phyloP scores from a whole-genome alignment of 2,113 vertebrate species.

The Oreochromis tanganicae region DNA sequence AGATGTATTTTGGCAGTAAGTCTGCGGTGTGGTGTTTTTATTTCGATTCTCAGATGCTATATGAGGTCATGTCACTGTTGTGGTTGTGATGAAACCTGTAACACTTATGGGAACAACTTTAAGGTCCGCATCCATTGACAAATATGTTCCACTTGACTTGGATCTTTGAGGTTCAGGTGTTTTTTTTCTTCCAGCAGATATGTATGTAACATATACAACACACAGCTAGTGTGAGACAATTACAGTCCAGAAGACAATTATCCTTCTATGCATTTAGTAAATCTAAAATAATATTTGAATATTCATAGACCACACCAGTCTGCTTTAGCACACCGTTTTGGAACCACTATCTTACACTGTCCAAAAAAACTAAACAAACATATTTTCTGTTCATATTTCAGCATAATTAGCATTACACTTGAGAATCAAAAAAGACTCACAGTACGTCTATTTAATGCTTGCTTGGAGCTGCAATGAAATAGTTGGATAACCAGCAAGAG shows the following conservation, averaged over 20 bases:
- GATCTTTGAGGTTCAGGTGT: not conserved
- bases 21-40: not conserved
- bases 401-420: not conserved
- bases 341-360: not conserved
- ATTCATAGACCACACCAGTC: not conserved
- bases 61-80: not conserved
- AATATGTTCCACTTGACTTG: not conserved
- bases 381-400: not conserved
- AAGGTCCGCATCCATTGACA: fast-evolving
- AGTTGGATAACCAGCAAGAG: not conserved
- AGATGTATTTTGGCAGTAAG: not conserved
- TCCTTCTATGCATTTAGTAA: not conserved
- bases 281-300: not conserved
- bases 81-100: not conserved
- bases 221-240: not conserved
- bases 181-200: not conserved
- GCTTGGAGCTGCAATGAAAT: not conserved
- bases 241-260: not conserved
- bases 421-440: not conserved
- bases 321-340: not conserved
- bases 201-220: not conserved
- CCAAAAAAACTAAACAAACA: not conserved
- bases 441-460: not conserved
- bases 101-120: not conserved
- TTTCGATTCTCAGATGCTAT: not conserved